A percentile compares a stretch with the other conserved stretches of the same genome.
Evolutionary conservation across 1,140 invertebrate species (phyloP).

Genomic region (Calosoma granatense): DNA sequence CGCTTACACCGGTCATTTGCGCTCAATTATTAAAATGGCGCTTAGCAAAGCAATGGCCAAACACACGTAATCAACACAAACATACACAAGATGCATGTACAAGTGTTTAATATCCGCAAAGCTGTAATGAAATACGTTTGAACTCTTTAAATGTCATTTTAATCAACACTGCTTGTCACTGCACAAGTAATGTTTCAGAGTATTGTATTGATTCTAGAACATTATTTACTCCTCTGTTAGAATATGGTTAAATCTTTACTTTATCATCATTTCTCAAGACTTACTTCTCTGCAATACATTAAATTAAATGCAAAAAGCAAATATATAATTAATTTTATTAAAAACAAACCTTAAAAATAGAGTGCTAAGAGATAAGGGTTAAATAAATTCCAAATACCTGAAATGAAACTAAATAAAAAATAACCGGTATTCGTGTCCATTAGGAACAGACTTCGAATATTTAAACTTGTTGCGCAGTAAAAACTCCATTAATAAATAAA

Average conservation of each 20-base stretch:
- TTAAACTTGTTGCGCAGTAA: background rate
- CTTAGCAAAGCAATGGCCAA: background rate
- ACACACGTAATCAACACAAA: background rate
- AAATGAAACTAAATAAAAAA: too few relatives aligned
- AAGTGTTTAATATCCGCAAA: background rate
- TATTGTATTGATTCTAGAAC: too few relatives aligned
- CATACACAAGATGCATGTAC: background rate
- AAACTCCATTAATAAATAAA: slow-evolving; percentile 1
- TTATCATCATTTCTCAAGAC: too few relatives aligned
- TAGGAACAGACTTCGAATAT: background rate
- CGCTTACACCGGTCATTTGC: background rate
- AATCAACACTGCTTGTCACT: background rate
- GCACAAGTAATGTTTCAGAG: background rate
- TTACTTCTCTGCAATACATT: too few relatives aligned
- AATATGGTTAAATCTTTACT: too few relatives aligned
- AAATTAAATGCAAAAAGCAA: too few relatives aligned
- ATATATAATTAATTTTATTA: too few relatives aligned
- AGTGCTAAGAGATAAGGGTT: too few relatives aligned
- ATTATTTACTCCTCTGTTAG: too few relatives aligned
- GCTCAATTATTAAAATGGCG: slow-evolving; percentile 4
- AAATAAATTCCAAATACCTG: too few relatives aligned
- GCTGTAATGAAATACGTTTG: background rate
- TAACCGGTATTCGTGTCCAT: too few relatives aligned
- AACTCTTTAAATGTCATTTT: background rate
- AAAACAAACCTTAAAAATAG: too few relatives aligned